These are phyloP conservation scores for Oceanodroma leucorhoa DNA, from an alignment of 2,797 vertebrate species.

Conservation along the genomic window DNA sequence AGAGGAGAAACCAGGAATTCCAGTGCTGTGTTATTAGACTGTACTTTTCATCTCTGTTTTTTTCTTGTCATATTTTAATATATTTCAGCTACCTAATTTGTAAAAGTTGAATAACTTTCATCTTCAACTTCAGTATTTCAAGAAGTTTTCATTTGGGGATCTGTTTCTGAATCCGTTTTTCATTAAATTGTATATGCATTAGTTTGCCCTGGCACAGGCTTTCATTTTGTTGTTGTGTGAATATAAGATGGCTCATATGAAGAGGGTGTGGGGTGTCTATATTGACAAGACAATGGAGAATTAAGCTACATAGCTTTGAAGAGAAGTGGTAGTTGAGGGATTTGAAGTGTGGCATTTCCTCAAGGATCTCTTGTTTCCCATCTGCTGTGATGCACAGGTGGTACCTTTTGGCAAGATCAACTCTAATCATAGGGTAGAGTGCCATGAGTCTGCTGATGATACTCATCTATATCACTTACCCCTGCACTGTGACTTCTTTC, in stretches of 20 bases:
- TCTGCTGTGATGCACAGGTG: slow-evolving; percentile 23
- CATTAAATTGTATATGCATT: neutral
- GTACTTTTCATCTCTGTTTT: neutral
- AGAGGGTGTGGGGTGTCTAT: neutral
- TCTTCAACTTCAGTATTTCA: neutral
- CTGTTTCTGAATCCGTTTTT: neutral
- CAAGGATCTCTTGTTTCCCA: slow-evolving; percentile 44
- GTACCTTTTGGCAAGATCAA: slow-evolving; percentile 30
- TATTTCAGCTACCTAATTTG: neutral
- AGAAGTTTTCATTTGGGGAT: neutral
- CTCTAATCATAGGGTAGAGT: slow-evolving; percentile 8
- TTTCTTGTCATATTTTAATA: neutral
- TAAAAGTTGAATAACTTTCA: neutral
- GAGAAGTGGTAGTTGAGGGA: slow-evolving; percentile 39
- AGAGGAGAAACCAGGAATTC: neutral
- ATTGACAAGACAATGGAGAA: slow-evolving; percentile 33
- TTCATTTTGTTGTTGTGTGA: slow-evolving; percentile 27
- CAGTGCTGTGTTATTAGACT: neutral
- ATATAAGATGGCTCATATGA: neutral
- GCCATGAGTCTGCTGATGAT: slow-evolving; percentile 5
- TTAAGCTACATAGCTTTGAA: slow-evolving; percentile 29
- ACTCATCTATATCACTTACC: slow-evolving; percentile 5
- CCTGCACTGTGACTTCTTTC: neutral
- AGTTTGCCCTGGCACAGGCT: neutral
- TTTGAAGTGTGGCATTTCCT: slow-evolving; percentile 48